phyloP scores from a whole-genome alignment of 2,797 vertebrate species.

The Myoxocephalus aenaeus region DNA sequence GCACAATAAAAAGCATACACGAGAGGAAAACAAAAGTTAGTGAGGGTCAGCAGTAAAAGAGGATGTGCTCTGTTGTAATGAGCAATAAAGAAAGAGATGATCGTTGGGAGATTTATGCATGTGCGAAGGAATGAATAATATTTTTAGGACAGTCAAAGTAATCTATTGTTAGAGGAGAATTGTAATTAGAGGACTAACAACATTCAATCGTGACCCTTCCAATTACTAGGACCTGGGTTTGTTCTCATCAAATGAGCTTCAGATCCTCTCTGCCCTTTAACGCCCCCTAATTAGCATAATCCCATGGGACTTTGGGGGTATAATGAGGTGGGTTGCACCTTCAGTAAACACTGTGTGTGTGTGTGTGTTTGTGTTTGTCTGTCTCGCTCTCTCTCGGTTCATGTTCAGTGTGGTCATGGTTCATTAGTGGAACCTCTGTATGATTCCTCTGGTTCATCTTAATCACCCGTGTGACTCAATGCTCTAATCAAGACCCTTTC shows the following conservation, averaged over 20 bases:
- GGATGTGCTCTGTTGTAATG: slow-evolving; percentile 31
- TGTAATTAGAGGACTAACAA: slow-evolving; percentile 70
- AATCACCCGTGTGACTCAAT: slow-evolving; percentile 70
- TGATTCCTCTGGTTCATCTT: slow-evolving; percentile 69
- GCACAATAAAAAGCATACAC: slow-evolving; percentile 11
- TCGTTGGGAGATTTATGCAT: slow-evolving; percentile 53
- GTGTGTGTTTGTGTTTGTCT: slow-evolving; percentile 15
- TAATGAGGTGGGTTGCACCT: slow-evolving; percentile 76
- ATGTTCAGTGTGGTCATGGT: slow-evolving; percentile 64
- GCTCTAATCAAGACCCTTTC: slow-evolving; percentile 65
- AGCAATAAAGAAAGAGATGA: slow-evolving; percentile 23
- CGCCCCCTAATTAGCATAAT: slow-evolving; percentile 79
- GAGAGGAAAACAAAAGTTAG: slow-evolving; percentile 1
- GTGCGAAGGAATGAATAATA: slow-evolving; percentile 47
- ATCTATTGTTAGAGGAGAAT: slow-evolving; percentile 67
- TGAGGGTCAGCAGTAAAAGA: slow-evolving; percentile 39
- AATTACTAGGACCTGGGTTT: slow-evolving; percentile 74
- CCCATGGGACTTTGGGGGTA: slow-evolving; percentile 67
- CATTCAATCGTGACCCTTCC: slow-evolving; percentile 77
- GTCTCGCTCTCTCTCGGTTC: slow-evolving; percentile 9
- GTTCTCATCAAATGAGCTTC: slow-evolving; percentile 77
- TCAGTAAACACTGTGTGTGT: slow-evolving; percentile 58
- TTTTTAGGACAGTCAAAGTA: slow-evolving; percentile 65
- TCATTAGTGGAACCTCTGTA: slow-evolving; percentile 74
- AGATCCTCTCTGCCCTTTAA: slow-evolving; percentile 79